These are phyloP conservation scores for Athene noctua DNA, from an alignment of 2,113 vertebrate species.

Conservation along the genomic window DNA sequence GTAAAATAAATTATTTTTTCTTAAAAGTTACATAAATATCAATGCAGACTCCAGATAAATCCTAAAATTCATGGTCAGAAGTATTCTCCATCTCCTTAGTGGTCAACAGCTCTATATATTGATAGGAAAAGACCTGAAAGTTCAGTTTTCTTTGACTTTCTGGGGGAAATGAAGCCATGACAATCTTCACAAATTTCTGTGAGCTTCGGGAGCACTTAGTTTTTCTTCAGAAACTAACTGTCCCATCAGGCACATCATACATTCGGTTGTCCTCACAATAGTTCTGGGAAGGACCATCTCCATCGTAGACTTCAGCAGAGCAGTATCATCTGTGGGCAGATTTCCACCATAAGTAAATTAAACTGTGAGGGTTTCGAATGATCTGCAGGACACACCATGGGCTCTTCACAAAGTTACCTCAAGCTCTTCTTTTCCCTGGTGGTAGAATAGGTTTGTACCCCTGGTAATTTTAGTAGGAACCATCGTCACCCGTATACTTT, in stretches of 20 bases:
- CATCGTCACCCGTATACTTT: background rate
- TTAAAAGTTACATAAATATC: background rate
- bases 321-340: background rate
- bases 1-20: background rate
- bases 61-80: background rate
- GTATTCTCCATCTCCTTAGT: background rate
- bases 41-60: background rate
- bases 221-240: background rate
- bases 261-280: background rate
- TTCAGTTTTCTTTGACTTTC: background rate
- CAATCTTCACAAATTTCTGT: background rate
- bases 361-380: background rate
- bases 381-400: background rate
- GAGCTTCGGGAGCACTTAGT: background rate
- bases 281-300: background rate
- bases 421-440: background rate
- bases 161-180: background rate
- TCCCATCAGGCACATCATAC: background rate
- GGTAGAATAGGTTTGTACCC: background rate
- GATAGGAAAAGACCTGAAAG: background rate
- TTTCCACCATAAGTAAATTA: background rate
- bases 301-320: background rate
- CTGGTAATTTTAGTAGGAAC: background rate
- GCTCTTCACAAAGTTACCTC: background rate
- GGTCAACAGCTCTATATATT: background rate